Evolutionary conservation across 1,140 invertebrate genomes (phyloP), one percentile per base, ranked within the genome.

Genomic region (Leptonema lineaticorne): DNA sequence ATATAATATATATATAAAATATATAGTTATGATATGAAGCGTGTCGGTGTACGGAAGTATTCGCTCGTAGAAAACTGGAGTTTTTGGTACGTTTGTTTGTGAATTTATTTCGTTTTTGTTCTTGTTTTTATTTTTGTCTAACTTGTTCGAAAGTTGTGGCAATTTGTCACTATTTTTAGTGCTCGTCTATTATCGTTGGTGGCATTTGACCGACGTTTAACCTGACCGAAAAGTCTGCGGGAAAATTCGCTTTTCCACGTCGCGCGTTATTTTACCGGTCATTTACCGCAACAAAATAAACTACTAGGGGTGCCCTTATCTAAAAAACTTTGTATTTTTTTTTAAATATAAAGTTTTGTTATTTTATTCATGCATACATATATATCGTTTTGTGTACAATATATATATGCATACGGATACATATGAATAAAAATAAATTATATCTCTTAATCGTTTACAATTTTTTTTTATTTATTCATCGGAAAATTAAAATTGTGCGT

Each of bases 401-500:
- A 33, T 33, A 33, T 33, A 33, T 33, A 33, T 33, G 11, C 11
- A 33, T 33, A 33, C 11, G 11, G 5, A 33, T 33, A 33, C 11
- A 33, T 33, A 33, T 33, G 11, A 6, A 33, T 33, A n/a, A n/a
- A n/a, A n/a, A n/a, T n/a, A n/a, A n/a, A n/a, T n/a, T n/a, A n/a
- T n/a, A n/a, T n/a, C n/a, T n/a, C n/a, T n/a, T n/a, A n/a, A n/a
- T n/a, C n/a, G n/a, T n/a, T n/a, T n/a, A n/a, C n/a, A n/a, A 33
- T 33, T 6, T 33, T 33, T 33, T 33, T 33, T 33, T 33, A 33
- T 4, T 14, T 14, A 45, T 30, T 20, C 22, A 37, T 66, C 37
- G 16, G 24, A 66, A n/a, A n/a, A n/a, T 14, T 66, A 57, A 27
- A 60, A 50, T 68, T 60, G 37, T 68, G 66, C 57, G 66, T 33